These are phyloP conservation scores for Exephanes ischioxanthus DNA, from an alignment of 2,888 invertebrate genomes.

Conservation along the genomic window DNA sequence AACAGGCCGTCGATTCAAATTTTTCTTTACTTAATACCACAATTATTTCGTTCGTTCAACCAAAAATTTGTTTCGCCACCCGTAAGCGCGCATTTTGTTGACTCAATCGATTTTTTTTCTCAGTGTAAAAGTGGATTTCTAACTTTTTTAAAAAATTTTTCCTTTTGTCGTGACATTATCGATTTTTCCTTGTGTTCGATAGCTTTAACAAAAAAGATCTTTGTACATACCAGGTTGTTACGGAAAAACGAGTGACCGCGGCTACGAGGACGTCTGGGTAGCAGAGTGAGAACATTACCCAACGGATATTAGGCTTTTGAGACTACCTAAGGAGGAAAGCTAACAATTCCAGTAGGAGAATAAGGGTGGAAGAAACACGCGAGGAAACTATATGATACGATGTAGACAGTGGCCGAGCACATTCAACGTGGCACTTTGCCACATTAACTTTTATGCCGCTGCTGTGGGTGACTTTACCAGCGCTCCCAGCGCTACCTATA, in stretches of 20 bases:
- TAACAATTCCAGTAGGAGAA: neutral
- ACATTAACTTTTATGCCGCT: conserved; percentile 81
- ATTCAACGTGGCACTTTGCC: conserved; percentile 76
- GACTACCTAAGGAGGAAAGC: neutral
- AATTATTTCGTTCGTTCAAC: no score
- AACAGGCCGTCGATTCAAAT: no score
- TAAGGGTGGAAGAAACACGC: neutral
- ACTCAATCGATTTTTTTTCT: no score
- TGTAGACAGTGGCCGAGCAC: conserved; percentile 68
- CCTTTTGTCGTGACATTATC: no score
- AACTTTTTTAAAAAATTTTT: neutral
- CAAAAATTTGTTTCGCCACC: no score
- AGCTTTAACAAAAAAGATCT: neutral
- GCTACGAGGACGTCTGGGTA: neutral
- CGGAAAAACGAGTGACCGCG: neutral
- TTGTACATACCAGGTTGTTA: neutral
- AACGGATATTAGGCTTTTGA: conserved; percentile 48
- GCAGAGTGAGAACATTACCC: conserved; percentile 27
- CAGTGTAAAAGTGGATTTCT: neutral
- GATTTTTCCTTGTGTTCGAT: neutral
- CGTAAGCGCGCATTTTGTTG: no score
- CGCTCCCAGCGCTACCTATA: neutral
- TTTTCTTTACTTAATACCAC: no score
- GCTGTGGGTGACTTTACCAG: conserved; percentile 63
- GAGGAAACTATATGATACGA: conserved; percentile 27